Conservation (phyloP, 2,888 invertebrate genomes). For the Incurvaria masculella region DNA sequence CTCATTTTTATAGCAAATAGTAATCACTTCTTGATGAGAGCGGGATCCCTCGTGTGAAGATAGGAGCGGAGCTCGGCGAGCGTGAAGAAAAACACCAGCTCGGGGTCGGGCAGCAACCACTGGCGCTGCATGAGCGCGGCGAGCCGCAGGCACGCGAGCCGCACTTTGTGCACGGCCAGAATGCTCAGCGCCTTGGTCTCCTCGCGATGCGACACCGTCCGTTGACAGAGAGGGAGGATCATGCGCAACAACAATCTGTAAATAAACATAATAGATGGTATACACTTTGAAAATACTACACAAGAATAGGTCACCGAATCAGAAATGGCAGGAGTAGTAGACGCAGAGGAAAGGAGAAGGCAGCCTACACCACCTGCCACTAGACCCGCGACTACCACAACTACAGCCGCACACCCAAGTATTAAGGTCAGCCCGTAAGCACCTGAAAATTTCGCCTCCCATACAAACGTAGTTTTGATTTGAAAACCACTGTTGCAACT, state of each 20-base stretch:
- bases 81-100: slow-evolving; percentile 67
- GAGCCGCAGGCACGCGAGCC: slow-evolving; percentile 56
- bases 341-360: no score
- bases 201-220: slow-evolving; percentile 63
- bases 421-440: no score
- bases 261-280: slow-evolving; percentile 7
- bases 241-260: slow-evolving; percentile 57
- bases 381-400: not conserved
- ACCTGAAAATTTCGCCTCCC: no score
- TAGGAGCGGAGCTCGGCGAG: slow-evolving; percentile 61
- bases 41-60: slow-evolving; percentile 49
- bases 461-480: no score
- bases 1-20: no score
- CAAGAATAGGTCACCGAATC: no score
- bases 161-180: slow-evolving; percentile 53
- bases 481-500: no score
- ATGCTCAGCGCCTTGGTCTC: slow-evolving; percentile 61
- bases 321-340: no score
- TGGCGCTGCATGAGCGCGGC: slow-evolving; percentile 56
- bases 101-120: slow-evolving; percentile 61
- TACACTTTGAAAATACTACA: slow-evolving; percentile 9
- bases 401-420: no score
- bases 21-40: slow-evolving; percentile 61
- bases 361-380: not conserved
- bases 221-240: slow-evolving; percentile 58